These are phyloP conservation scores for Agrypnus murinus DNA, from an alignment of 2,888 invertebrate genomes.

Conservation along the genomic window DNA sequence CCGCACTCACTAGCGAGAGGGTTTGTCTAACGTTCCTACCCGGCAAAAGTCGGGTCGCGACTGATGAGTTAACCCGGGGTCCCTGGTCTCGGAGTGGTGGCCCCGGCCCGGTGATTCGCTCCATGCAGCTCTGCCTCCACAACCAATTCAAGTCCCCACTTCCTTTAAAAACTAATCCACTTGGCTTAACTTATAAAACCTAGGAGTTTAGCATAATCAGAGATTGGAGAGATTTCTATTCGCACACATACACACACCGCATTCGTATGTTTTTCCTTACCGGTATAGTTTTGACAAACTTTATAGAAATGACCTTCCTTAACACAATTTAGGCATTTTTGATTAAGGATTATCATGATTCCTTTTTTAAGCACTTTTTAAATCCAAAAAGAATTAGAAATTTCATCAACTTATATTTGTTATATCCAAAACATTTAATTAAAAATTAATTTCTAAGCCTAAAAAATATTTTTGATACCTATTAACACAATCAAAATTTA, in stretches of 20 bases:
- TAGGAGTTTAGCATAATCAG: slow-evolving; percentile 36
- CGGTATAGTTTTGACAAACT: too few species aligned
- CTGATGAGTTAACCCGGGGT: slow-evolving; percentile 61
- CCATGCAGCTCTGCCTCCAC: slow-evolving; percentile 66
- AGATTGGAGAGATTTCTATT: slow-evolving; percentile 43
- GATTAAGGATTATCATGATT: too few species aligned
- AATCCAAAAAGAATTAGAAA: too few species aligned
- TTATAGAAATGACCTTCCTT: too few species aligned
- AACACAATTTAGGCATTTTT: too few species aligned
- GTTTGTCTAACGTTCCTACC: slow-evolving; percentile 52
- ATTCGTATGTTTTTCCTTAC: too few species aligned
- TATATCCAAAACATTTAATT: too few species aligned
- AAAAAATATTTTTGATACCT: too few species aligned
- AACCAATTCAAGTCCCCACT: slow-evolving; percentile 63
- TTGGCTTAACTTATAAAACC: slow-evolving; percentile 38
- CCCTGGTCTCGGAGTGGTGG: slow-evolving; percentile 65
- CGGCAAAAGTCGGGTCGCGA: slow-evolving; percentile 60
- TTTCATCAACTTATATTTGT: too few species aligned
- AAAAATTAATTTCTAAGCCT: too few species aligned
- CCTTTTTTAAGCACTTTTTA: too few species aligned
- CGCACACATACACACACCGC: slow-evolving; percentile 15
- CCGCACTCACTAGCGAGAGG: slow-evolving; percentile 35
- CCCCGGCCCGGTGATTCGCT: slow-evolving; percentile 67
- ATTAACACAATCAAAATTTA: too few species aligned
- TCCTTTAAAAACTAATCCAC: slow-evolving; percentile 46